Evolutionary conservation across 2,888 invertebrate species (phyloP).

Genomic region (Helleia helle): DNA sequence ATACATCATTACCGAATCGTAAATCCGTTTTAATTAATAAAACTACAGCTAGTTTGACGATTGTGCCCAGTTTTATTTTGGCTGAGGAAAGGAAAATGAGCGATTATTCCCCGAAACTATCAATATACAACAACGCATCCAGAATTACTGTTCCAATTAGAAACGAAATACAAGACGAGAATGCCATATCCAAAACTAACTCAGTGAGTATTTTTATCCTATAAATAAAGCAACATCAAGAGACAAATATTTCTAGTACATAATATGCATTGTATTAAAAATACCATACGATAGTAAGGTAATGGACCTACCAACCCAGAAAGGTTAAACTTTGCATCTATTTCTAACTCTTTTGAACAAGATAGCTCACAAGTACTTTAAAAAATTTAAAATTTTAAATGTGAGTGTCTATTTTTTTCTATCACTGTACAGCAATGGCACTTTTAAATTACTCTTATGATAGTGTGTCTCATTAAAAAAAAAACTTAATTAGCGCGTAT

Average conservation of each 20-base stretch:
- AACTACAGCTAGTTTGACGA: constrained; percentile 17
- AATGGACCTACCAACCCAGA: no score
- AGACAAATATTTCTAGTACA: no score
- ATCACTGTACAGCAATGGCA: no score
- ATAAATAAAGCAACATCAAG: no score
- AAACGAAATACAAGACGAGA: not conserved
- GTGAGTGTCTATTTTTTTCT: no score
- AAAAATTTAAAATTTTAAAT: no score
- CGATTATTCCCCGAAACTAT: constrained; percentile 3
- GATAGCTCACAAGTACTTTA: no score
- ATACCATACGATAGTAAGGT: not conserved
- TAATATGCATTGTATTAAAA: not conserved
- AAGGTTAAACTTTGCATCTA: no score
- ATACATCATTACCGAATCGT: constrained; percentile 19
- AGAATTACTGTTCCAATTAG: constrained; percentile 13
- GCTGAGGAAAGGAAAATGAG: constrained; percentile 10
- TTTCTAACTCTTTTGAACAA: no score
- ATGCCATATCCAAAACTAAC: not conserved
- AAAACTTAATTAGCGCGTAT: no score
- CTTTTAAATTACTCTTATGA: no score
- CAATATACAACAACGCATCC: constrained; percentile 12
- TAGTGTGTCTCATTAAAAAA: no score
- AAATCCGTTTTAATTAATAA: constrained; percentile 21
- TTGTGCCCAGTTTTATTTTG: constrained; percentile 18
- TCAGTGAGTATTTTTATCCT: not conserved